phyloP scores from a whole-genome alignment of 2,888 invertebrate species.

The Mythimna pallens region DNA sequence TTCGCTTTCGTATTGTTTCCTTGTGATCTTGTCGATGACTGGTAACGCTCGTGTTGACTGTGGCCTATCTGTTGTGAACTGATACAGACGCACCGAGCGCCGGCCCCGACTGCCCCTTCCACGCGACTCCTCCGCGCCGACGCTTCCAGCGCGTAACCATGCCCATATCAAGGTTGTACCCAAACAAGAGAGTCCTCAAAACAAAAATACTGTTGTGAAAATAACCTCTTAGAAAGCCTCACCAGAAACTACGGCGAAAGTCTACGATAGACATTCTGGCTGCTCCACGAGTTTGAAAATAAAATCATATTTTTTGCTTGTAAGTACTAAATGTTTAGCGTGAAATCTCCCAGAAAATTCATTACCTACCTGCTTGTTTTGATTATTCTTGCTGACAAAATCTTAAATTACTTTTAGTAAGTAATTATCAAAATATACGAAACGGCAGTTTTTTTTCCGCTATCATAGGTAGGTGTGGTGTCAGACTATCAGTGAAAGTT shows the following conservation, averaged over 20 bases:
- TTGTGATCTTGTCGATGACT: constrained; percentile 64
- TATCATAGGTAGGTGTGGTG: too few species aligned
- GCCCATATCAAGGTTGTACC: background rate
- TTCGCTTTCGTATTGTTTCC: constrained; percentile 71
- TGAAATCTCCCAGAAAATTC: background rate
- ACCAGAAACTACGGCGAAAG: too few species aligned
- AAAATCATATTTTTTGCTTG: too few species aligned
- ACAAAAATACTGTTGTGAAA: background rate
- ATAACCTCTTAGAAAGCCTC: background rate
- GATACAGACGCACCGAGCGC: constrained; percentile 54
- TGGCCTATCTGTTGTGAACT: constrained; percentile 60
- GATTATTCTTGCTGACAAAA: background rate
- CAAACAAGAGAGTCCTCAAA: background rate
- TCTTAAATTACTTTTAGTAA: background rate
- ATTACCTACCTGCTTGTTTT: background rate
- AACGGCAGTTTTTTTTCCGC: too few species aligned
- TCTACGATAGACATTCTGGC: too few species aligned
- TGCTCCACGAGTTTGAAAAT: too few species aligned
- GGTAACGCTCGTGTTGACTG: constrained; percentile 66
- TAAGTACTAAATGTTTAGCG: too few species aligned
- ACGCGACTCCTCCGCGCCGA: constrained; percentile 20
- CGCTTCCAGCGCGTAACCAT: constrained; percentile 27
- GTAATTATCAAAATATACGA: too few species aligned
- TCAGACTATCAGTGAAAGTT: too few species aligned
- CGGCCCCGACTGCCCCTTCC: constrained; percentile 40